A percentile compares a stretch with the other conserved stretches of the same genome.
phyloP scores from a whole-genome alignment of 2,797 vertebrate genomes.

The Rhinella marina region DNA sequence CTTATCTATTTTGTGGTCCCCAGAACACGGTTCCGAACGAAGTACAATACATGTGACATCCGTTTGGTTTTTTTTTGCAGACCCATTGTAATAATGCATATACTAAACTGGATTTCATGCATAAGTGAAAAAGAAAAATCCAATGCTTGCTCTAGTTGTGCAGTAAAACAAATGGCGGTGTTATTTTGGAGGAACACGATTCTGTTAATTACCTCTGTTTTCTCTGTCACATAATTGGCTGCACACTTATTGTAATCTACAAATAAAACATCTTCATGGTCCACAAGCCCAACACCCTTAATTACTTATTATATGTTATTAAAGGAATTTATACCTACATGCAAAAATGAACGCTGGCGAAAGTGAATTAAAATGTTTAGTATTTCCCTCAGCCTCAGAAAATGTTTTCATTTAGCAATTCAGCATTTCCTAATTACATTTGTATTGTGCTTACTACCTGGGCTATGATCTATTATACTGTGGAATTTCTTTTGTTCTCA shows the following conservation, averaged over 20 bases:
- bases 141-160: not conserved
- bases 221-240: slow-evolving; percentile 62
- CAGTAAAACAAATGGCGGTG: slow-evolving; percentile 26
- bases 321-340: slow-evolving; percentile 66
- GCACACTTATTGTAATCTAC: slow-evolving; percentile 67
- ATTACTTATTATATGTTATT: slow-evolving; percentile 66
- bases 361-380: slow-evolving; percentile 68
- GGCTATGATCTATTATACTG: not conserved
- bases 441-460: not conserved
- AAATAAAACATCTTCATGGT: slow-evolving; percentile 70
- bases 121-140: slow-evolving; percentile 2
- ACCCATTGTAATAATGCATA: too few relatives aligned
- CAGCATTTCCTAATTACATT: slow-evolving; percentile 51
- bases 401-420: slow-evolving; percentile 48
- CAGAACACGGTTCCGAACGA: too few relatives aligned
- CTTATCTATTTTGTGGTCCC: too few relatives aligned
- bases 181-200: slow-evolving; percentile 8
- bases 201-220: slow-evolving; percentile 39
- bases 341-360: slow-evolving; percentile 66
- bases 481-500: not conserved
- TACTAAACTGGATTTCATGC: slow-evolving; percentile 22
- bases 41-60: too few relatives aligned
- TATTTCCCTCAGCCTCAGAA: slow-evolving; percentile 63
- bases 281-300: slow-evolving; percentile 67
- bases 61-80: too few relatives aligned